phyloP scores from a whole-genome alignment of 2,113 vertebrate species.

The Atractosteus spatula region DNA sequence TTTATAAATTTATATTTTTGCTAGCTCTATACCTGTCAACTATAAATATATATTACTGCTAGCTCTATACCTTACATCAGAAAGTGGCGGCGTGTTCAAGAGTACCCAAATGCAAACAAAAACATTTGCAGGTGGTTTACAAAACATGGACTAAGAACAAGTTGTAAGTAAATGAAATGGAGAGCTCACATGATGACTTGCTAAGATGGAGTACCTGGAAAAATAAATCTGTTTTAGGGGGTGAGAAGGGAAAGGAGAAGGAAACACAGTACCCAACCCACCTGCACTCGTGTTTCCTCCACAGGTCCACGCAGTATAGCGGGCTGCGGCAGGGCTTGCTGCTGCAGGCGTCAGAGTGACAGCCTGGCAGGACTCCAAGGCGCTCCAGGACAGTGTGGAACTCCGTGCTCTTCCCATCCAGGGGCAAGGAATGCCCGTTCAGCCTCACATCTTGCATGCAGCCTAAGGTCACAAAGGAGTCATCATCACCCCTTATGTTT shows the following conservation, averaged over 20 bases:
- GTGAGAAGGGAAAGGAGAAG: background rate
- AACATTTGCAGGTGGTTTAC: too few relatives aligned
- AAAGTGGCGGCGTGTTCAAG: too few relatives aligned
- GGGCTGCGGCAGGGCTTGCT: constrained; percentile 70
- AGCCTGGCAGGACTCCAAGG: constrained; percentile 66
- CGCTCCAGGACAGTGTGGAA: constrained; percentile 62
- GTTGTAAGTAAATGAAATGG: too few relatives aligned
- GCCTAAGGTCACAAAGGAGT: constrained; percentile 53
- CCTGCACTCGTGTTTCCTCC: constrained; percentile 88
- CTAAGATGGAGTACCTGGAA: too few relatives aligned
- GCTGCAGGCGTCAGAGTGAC: constrained; percentile 76
- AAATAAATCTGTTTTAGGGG: background rate
- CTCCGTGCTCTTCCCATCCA: constrained; percentile 70
- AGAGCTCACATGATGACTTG: too few relatives aligned
- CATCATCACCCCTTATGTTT: background rate
- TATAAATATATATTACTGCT: too few relatives aligned
- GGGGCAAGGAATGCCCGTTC: constrained; percentile 66
- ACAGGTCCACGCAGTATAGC: constrained; percentile 80
- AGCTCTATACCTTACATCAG: too few relatives aligned
- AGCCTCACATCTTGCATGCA: constrained; percentile 80
- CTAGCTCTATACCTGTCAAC: too few relatives aligned
- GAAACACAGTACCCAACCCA: constrained; percentile 29
- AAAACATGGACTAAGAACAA: too few relatives aligned
- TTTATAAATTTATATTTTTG: too few relatives aligned
- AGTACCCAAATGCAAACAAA: too few relatives aligned